Conservation (phyloP, 2,888 invertebrate genomes). For the Acrobasis suavella region DNA sequence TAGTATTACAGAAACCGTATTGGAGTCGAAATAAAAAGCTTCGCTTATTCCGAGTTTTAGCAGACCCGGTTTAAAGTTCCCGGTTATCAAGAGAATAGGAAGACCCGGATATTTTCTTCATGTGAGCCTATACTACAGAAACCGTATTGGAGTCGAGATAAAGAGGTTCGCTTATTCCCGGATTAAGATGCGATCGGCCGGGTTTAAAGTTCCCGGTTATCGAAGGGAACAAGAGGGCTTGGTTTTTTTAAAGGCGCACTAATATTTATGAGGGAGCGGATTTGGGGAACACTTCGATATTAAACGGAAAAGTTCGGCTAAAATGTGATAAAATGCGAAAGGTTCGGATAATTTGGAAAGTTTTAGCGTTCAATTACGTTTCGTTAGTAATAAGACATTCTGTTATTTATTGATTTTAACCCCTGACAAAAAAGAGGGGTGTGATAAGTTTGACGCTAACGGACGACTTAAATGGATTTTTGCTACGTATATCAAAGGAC, state of each 20-base stretch:
- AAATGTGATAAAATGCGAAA: constrained; percentile 12
- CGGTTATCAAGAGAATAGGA: too few species aligned
- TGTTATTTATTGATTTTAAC: too few species aligned
- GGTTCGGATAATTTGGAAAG: constrained; percentile 5
- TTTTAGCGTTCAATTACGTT: neutral
- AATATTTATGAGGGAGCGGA: constrained; percentile 15
- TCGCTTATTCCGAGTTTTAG: constrained; percentile 55
- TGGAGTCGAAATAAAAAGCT: constrained; percentile 49
- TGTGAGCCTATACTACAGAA: constrained; percentile 1
- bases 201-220: constrained; percentile 45
- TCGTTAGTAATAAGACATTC: too few species aligned
- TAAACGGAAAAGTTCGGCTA: neutral
- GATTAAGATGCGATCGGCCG: constrained; percentile 60
- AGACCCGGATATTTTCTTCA: neutral
- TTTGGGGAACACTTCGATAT: constrained; percentile 12
- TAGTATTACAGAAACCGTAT: constrained; percentile 28
- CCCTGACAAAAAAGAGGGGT: too few species aligned
- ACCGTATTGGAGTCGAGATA: constrained; percentile 43
- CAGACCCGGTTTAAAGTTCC: too few species aligned
- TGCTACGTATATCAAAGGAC: too few species aligned
- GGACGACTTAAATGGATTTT: too few species aligned
- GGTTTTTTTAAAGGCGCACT: constrained; percentile 12
- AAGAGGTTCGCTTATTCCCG: constrained; percentile 55
- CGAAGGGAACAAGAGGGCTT: neutral
- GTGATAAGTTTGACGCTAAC: too few species aligned